Evolutionary conservation across 2,113 vertebrate species (phyloP).

Genomic region (Zeus faber): DNA sequence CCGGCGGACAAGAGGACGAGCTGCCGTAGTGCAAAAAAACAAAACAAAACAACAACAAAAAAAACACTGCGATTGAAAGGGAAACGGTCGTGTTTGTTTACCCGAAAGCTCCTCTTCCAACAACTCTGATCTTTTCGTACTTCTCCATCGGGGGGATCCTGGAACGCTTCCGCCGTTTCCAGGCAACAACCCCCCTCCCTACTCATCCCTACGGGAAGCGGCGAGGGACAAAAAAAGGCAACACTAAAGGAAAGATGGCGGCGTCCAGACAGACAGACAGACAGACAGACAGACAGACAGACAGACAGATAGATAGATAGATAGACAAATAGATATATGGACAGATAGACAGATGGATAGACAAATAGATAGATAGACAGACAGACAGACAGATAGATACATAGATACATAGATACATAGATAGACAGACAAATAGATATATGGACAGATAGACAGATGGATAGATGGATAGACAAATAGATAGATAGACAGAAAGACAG

Average conservation of each 20-base stretch:
- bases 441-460: not conserved
- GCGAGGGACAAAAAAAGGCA: slow-evolving; percentile 50
- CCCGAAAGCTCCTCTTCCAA: slow-evolving; percentile 97
- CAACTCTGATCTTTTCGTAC: slow-evolving; percentile 96
- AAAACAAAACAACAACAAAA: too few species aligned
- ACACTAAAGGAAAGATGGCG: too few species aligned
- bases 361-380: not conserved
- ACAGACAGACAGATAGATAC: not conserved
- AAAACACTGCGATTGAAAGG: too few species aligned
- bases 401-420: too few species aligned
- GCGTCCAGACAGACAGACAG: slow-evolving; percentile 3
- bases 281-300: slow-evolving; percentile 2
- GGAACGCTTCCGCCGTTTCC: slow-evolving; percentile 68
- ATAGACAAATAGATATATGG: slow-evolving; percentile 5
- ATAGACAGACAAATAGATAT: not conserved
- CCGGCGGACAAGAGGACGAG: too few species aligned
- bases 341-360: not conserved
- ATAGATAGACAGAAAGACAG: too few species aligned
- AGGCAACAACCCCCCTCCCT: slow-evolving; percentile 67
- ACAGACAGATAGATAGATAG: slow-evolving; percentile 5
- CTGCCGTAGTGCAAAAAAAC: too few species aligned
- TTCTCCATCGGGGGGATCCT: slow-evolving; percentile 82
- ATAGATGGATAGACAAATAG: not conserved
- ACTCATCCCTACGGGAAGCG: slow-evolving; percentile 49
- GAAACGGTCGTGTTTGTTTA: slow-evolving; percentile 58